Base-by-base conservation (phyloP, 2,797 vertebrate genomes). In the Hydrophis major region DNA sequence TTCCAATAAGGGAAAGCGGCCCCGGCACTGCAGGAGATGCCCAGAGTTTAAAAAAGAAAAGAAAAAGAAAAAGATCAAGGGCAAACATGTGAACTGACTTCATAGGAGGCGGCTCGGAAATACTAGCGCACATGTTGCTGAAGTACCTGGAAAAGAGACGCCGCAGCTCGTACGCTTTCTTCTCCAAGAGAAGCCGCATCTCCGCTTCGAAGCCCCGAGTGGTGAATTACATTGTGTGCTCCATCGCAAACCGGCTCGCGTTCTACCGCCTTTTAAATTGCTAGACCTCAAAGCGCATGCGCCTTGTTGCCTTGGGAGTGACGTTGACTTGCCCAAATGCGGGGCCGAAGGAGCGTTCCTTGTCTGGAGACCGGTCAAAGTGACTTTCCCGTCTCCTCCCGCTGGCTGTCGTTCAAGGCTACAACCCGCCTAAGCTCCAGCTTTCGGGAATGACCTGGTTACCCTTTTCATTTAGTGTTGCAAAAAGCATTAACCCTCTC, bases 241-340 rank as follows among this genome's bases (percentile, higher is more conserved):
- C 88, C 14, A 12, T 37, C 50, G 28, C n/a, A 8, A 20, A 61
- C n/a, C 4, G 89, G 89, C 89, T 20, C 28, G 42, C 14, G 2
- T 55, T 50, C 90, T 50, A 20, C 95, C 92, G 89, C 95, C 96
- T 97, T 97, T 97, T 96, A 97, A 97, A 96, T 96, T 95, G 93
- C 96, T 96, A 93, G 94, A 94, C 94, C 92, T n/a, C 95, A 86
- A 87, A 1, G 93, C 88, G 96, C 97, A 96, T 96, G 97, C 97
- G 97, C 95, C 93, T 93, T 90, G 91, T 89, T 78, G 92, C 28
- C 92, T 93, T 63, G 27, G 61, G 59, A 93, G 95, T 74, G 94
- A 50, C 22, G 42, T 47, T 27, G 63, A 13, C 6, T 59, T 66
- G 69, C 14, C 42, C 69, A 22, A 56, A 25, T 50, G 27, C 18